Conservation (phyloP, 1,140 invertebrate species). For the Diorhabda carinulata region DNA sequence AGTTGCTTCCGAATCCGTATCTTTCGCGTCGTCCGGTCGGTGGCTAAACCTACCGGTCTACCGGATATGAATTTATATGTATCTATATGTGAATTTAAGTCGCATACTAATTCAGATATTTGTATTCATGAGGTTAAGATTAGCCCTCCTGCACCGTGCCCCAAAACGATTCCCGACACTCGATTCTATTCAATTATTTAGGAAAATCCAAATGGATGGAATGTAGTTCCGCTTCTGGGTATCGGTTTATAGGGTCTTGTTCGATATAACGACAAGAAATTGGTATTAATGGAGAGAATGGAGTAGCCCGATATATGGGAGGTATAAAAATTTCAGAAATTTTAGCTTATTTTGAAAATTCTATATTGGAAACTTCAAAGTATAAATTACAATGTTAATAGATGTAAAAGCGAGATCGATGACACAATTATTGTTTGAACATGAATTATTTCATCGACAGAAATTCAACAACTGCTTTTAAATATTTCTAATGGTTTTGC, state of each 20-base stretch:
- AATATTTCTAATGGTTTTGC: too few relatives aligned
- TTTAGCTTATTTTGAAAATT: too few relatives aligned
- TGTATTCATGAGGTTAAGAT: slow-evolving; percentile 28
- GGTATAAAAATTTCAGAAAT: too few relatives aligned
- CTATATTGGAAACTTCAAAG: too few relatives aligned
- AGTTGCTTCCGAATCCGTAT: slow-evolving; percentile 12
- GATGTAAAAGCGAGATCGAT: too few relatives aligned
- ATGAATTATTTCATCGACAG: too few relatives aligned
- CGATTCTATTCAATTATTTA: slow-evolving; percentile 15
- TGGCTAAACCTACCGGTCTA: background rate
- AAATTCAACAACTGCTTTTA: too few relatives aligned
- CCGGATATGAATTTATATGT: slow-evolving; percentile 24
- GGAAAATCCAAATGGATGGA: slow-evolving; percentile 17
- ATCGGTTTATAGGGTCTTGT: slow-evolving; percentile 13
- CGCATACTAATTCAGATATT: slow-evolving; percentile 26
- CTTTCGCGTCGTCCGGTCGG: background rate
- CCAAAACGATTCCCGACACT: slow-evolving; percentile 6
- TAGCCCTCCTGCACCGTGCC: slow-evolving; percentile 7
- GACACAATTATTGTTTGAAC: too few relatives aligned
- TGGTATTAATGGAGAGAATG: background rate
- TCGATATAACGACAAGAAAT: slow-evolving; percentile 13
- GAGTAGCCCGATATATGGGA: background rate
- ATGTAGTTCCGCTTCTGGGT: slow-evolving; percentile 3
- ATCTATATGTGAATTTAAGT: slow-evolving; percentile 16
- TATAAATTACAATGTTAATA: too few relatives aligned